Base-by-base conservation (phyloP, 2,113 vertebrate species). In the Cyanoderma ruficeps region DNA sequence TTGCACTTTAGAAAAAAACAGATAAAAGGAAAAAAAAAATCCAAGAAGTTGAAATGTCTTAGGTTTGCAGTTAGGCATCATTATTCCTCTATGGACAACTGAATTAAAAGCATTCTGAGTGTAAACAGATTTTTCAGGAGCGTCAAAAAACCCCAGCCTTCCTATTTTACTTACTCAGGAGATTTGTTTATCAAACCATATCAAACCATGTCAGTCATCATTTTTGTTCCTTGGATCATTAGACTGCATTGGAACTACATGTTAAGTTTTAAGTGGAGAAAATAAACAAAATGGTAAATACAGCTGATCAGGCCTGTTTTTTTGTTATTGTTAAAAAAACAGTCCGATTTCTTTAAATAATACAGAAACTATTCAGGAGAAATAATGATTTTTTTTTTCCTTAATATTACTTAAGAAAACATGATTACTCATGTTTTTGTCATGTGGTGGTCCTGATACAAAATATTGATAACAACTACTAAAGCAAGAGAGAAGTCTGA, bases 1-100 rank as follows among this genome's bases (percentile, higher is more conserved):
- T 99, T 99, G 87, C 99, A 99, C 99, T 99, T 96, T 25, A 97
- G 78, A 64, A 80, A 92, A 93, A 60, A 60, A 37, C 33, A 42
- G 12, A 15, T 55, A 59, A 10, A 61, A 59, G 2, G 3, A 1
- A 9, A 15, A 46, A 27, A 42, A 41, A 31, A 44, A 55, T 17
- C 16, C 19, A 33, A 27, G 2, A 65, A 63, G 47, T 22, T 35
- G 64, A 64, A 56, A 83, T 27, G 19, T 30, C 67, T 55, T n/a
- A 78, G 16, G 72, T 78, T 68, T 86, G 37, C 23, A 76, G 33
- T 72, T 52, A 74, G 18, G 10, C 37, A 57, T 74, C 27, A n/a
- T 60, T 49, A 70, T 46, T 82, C 49, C 11, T 39, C 39, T 50
- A 63, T 9, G 41, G 68, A 47, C 9, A 65, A 69, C 27, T 55